phyloP scores from a whole-genome alignment of 2,113 vertebrate genomes.

The Paratilapia polleni region DNA sequence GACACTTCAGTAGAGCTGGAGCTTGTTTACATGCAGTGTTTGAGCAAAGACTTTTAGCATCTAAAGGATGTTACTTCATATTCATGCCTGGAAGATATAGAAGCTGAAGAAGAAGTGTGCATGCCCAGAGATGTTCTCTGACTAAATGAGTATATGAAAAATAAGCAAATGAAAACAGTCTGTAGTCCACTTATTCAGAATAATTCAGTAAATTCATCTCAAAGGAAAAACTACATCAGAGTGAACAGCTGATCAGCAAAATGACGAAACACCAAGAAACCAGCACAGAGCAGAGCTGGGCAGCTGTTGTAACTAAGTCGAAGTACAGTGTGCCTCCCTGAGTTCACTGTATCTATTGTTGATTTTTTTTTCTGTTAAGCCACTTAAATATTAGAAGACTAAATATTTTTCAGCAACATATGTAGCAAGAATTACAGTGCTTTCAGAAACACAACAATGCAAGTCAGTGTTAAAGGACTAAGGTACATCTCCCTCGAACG shows the following conservation, averaged over 20 bases:
- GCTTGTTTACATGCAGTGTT: neutral
- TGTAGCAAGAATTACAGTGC: slow-evolving; percentile 8
- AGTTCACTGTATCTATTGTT: neutral
- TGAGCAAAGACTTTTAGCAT: neutral
- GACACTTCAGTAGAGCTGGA: neutral
- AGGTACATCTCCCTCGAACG: neutral
- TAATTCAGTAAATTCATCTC: slow-evolving; percentile 31
- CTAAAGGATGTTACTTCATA: neutral
- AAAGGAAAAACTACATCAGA: slow-evolving; percentile 31
- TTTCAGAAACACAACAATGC: slow-evolving; percentile 1
- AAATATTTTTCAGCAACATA: neutral
- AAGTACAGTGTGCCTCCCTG: slow-evolving; percentile 16
- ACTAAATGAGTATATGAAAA: slow-evolving; percentile 3
- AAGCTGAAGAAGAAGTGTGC: neutral
- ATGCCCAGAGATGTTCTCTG: slow-evolving; percentile 2
- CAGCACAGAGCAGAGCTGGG: slow-evolving; percentile 7
- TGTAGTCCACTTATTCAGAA: slow-evolving; percentile 1
- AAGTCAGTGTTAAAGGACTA: neutral
- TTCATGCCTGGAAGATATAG: neutral
- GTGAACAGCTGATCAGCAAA: slow-evolving; percentile 64
- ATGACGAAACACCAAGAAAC: slow-evolving; percentile 72
- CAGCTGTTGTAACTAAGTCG: slow-evolving; percentile 27
- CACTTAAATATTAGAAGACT: slow-evolving; percentile 31
- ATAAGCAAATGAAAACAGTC: slow-evolving; percentile 20
- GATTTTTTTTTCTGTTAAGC: slow-evolving; percentile 6